Evolutionary conservation across 2,797 vertebrate genomes (phyloP).

Genomic region (Kryptopterus vitreolus): DNA sequence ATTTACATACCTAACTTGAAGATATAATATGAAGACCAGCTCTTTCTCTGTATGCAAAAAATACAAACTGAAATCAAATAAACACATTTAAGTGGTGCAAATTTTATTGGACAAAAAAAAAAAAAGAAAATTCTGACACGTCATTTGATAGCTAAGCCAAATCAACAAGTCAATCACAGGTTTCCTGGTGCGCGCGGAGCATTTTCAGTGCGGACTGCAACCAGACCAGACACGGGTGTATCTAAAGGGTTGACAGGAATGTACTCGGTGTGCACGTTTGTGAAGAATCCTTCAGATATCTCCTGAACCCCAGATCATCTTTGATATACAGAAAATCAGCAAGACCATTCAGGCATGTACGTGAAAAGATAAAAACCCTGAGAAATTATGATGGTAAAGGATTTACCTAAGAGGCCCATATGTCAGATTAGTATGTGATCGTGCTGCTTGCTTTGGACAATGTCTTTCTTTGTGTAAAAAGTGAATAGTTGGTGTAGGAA

Average conservation of each 20-base stretch:
- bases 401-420: slow-evolving; percentile 54
- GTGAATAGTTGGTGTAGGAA: background rate
- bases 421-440: slow-evolving; percentile 53
- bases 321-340: slow-evolving; percentile 18
- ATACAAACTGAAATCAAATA: background rate
- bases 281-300: slow-evolving; percentile 41
- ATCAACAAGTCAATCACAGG: slow-evolving; percentile 31
- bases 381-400: slow-evolving; percentile 48
- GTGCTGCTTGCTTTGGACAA: background rate
- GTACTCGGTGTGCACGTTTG: slow-evolving; percentile 15
- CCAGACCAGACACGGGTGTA: slow-evolving; percentile 31
- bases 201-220: slow-evolving; percentile 45
- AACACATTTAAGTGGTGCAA: slow-evolving; percentile 18
- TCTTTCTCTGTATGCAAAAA: background rate
- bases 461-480: background rate
- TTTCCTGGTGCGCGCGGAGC: slow-evolving; percentile 39
- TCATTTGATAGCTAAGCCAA: slow-evolving; percentile 1
- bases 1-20: background rate
- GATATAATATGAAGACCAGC: background rate
- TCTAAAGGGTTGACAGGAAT: slow-evolving; percentile 12
- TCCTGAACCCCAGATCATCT: slow-evolving; percentile 25
- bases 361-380: slow-evolving; percentile 41
- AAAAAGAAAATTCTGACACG: no score
- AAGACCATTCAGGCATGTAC: slow-evolving; percentile 5
- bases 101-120: slow-evolving; percentile 61